phyloP scores from a whole-genome alignment of 1,140 invertebrate species.

The Riptortus pedestris region DNA sequence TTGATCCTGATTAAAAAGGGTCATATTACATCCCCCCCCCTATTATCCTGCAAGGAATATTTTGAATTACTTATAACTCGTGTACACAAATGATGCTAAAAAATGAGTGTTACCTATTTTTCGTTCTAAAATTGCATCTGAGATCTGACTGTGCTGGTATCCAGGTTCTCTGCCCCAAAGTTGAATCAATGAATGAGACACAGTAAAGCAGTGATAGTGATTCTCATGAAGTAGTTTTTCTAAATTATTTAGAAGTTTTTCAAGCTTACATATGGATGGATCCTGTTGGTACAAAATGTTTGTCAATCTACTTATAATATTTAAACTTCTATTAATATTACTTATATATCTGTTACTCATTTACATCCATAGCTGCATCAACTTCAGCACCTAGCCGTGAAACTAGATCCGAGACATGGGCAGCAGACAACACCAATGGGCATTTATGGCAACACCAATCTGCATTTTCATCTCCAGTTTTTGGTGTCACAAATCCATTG shows the following conservation, averaged over 20 bases:
- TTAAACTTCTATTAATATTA: not conserved
- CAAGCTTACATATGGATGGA: constrained; percentile 40
- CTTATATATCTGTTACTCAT: too few species aligned
- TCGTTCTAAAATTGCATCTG: constrained; percentile 47
- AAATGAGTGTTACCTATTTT: constrained; percentile 44
- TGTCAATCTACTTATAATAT: not conserved
- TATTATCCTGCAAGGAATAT: too few species aligned
- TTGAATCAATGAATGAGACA: constrained; percentile 69
- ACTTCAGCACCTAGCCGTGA: constrained; percentile 62
- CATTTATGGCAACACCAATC: constrained; percentile 66
- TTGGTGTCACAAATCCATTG: constrained; percentile 50
- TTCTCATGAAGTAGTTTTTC: constrained; percentile 61
- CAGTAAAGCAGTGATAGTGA: constrained; percentile 67
- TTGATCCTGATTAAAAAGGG: too few species aligned
- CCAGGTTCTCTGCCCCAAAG: constrained; percentile 55
- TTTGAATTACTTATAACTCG: too few species aligned
- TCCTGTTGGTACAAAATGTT: constrained; percentile 23
- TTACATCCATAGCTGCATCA: constrained; percentile 45
- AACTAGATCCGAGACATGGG: constrained; percentile 48
- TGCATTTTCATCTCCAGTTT: constrained; percentile 53
- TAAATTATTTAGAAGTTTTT: constrained; percentile 50
- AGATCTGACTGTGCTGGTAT: constrained; percentile 43
- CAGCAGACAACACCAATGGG: constrained; percentile 44
- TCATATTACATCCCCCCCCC: too few species aligned
- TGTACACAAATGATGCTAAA: too few species aligned